A percentile compares a stretch with the other conserved stretches of the same genome.
These are phyloP conservation scores for Octopus sinensis DNA, from an alignment of 1,140 invertebrate species.

Conservation along the genomic window DNA sequence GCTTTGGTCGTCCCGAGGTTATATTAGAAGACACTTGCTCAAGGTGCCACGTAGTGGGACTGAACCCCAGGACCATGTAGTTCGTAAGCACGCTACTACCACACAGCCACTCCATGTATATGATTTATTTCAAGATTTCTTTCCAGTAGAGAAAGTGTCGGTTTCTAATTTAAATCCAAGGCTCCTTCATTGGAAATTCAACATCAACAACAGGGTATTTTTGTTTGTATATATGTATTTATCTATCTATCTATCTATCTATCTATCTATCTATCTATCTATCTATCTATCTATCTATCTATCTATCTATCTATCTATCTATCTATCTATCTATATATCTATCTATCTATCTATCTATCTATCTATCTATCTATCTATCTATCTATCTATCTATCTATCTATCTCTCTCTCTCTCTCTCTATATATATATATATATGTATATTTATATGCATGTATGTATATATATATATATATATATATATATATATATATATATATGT, in stretches of 20 bases:
- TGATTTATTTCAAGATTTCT: no score
- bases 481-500: no score
- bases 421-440: background rate
- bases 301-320: background rate
- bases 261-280: background rate
- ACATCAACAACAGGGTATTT: no score
- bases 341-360: background rate
- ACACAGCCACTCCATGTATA: no score
- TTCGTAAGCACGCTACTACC: no score
- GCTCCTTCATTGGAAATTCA: no score
- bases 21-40: no score
- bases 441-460: background rate
- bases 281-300: background rate
- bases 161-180: no score
- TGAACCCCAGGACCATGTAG: no score
- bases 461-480: background rate
- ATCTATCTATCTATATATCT: background rate
- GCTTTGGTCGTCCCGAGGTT: no score
- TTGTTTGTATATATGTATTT: background rate
- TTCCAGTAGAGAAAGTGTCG: no score
- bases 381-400: background rate
- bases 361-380: background rate
- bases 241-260: background rate
- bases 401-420: background rate
- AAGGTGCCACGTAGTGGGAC: no score